These are phyloP conservation scores for Formicarius rufipectus DNA, from an alignment of 2,113 vertebrate species.

Conservation along the genomic window DNA sequence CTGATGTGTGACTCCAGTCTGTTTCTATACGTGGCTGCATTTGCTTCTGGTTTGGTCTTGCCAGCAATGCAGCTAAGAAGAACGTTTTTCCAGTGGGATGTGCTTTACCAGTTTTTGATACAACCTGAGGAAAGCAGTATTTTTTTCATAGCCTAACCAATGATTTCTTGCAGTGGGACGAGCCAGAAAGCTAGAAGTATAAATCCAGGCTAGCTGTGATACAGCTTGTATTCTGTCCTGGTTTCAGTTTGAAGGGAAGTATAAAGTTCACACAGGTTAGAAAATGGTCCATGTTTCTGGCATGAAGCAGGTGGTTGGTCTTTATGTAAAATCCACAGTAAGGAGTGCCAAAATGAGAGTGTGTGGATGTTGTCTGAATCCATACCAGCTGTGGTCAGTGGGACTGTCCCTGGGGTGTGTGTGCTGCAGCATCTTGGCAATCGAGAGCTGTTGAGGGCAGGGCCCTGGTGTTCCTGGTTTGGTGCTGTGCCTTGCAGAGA, in stretches of 20 bases:
- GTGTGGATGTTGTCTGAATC: background rate
- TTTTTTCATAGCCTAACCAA: background rate
- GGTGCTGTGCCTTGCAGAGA: background rate
- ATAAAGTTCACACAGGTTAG: background rate
- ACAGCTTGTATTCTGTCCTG: background rate
- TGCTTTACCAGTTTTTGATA: background rate
- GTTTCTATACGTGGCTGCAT: background rate
- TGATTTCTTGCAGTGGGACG: background rate
- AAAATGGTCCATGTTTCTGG: background rate
- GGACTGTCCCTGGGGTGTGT: background rate
- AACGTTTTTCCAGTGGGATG: background rate
- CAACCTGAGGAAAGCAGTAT: background rate
- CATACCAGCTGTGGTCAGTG: rapidly evolving
- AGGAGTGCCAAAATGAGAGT: background rate
- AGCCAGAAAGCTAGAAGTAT: background rate
- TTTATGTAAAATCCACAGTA: background rate
- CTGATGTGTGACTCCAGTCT: background rate
- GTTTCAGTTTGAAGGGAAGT: background rate
- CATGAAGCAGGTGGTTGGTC: background rate
- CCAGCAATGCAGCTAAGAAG: background rate
- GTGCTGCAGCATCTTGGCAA: background rate
- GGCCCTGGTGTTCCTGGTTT: rapidly evolving
- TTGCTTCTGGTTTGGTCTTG: background rate
- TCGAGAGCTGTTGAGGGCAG: background rate
- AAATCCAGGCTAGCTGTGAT: background rate